Evolutionary conservation across 2,797 vertebrate species (phyloP), one percentile per base, ranked within the genome.

Genomic region (Peromyscus aztecus): DNA sequence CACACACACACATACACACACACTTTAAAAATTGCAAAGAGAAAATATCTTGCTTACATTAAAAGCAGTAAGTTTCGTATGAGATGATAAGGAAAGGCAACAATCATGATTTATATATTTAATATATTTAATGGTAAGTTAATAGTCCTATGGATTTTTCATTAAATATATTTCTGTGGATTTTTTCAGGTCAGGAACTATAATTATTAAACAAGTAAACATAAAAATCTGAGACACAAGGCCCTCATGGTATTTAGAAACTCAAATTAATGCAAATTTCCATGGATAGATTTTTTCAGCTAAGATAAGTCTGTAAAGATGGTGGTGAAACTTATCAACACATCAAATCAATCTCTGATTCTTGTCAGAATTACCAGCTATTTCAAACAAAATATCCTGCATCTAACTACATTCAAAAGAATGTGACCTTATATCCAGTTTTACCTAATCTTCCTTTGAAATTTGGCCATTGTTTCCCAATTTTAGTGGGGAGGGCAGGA

Each of bases 301-400:
- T 52, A 40, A 43, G 37, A 34, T 31, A 46, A 89, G 31, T 11
- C 55, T 17, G 8, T 55, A 7, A 43, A 89, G 11, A 3, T 14
- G 59, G 17, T 59, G 78, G 17, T 23, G 52, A 82, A 31, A 59
- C 17, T 59, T 27, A 52, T 76, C n/a, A 92, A 43, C 57, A 8
- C 2, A 46, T 76, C 21, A 89, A 77, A 11, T 77, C 14, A 55
- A 52, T 24, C 40, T 57, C 95, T 82, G 63, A 43, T 27, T 71
- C 14, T 81, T 91, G 73, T 71, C 34, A 82, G 27, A 11, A 71
- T 80, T 80, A 46, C 3, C 19, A 75, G 13, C 2, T 13, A 78
- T 78, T 94, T 96, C 49, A 94, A 75, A 90, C 77, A 85, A 95
- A 89, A 90, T 77, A 16, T 0, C 3, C 31, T 77, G 6, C 9